Evolutionary conservation across 1,140 invertebrate genomes (phyloP).

Genomic region (Lethocerus indicus): DNA sequence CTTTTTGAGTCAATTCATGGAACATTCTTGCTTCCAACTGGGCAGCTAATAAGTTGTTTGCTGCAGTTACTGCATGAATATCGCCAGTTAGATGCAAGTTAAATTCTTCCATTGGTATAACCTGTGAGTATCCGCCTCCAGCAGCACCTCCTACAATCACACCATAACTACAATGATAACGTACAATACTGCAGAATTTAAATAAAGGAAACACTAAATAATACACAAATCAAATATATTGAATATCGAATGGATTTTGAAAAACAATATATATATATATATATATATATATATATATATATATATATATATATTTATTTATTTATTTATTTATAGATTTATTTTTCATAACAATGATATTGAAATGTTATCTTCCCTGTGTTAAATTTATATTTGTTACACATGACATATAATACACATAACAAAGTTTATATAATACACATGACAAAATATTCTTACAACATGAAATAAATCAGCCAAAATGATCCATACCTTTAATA

Average conservation of each 20-base stretch:
- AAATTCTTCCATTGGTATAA: constrained; percentile 99
- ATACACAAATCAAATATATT: constrained; percentile 1
- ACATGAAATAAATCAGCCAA: no score
- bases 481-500: constrained; percentile 56
- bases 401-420: background rate
- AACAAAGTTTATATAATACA: background rate
- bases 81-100: constrained; percentile 98
- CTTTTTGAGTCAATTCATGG: constrained; percentile 82
- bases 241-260: background rate
- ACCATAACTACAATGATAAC: background rate
- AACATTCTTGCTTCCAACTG: constrained; percentile 90
- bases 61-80: constrained; percentile 94
- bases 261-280: background rate
- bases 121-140: constrained; percentile 84
- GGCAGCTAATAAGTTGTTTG: constrained; percentile 93
- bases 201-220: background rate
- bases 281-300: background rate
- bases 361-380: no score
- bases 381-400: background rate
- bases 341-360: no score
- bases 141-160: constrained; percentile 59
- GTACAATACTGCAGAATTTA: constrained; percentile 3
- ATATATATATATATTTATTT: constrained; percentile 1
- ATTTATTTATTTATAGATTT: no score
- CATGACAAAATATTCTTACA: background rate